Percentiles rank a stretch among this genome's conserved stretches.
Conservation (phyloP, 2,797 vertebrate genomes). For the Enteromius treurensis region DNA sequence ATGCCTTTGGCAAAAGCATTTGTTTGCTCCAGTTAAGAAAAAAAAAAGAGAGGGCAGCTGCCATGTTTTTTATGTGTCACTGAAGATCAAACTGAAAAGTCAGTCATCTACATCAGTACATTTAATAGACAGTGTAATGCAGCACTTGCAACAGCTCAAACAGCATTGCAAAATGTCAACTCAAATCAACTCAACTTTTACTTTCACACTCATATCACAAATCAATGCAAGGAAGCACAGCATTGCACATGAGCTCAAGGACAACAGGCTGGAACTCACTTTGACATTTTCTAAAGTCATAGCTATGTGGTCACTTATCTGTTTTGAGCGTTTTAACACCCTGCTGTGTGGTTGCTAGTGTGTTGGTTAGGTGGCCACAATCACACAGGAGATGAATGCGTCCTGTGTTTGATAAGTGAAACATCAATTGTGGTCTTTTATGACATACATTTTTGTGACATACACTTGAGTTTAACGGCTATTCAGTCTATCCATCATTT, state of each 20-base stretch:
- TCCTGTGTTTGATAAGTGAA: background rate
- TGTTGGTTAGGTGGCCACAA: background rate
- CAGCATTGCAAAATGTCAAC: background rate
- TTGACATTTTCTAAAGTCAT: background rate
- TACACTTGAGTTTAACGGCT: background rate
- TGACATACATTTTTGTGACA: background rate
- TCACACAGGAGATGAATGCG: background rate
- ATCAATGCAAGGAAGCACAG: background rate
- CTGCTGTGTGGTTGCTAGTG: background rate
- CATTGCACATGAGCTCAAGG: background rate
- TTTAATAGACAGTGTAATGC: constrained; percentile 3
- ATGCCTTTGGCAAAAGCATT: constrained; percentile 18
- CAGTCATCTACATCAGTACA: background rate
- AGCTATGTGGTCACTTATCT: background rate
- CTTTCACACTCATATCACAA: background rate
- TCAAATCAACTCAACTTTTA: background rate
- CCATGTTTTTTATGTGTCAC: background rate
- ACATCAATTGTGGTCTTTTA: background rate
- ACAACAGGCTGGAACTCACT: background rate
- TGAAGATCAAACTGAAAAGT: constrained; percentile 3
- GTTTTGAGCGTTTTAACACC: background rate
- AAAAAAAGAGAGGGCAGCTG: constrained; percentile 9
- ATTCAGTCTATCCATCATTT: background rate
- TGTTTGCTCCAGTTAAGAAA: constrained; percentile 16
- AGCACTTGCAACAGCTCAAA: background rate